Conservation (phyloP, 2,113 vertebrate genomes). For the Lichenostomus cassidix region DNA sequence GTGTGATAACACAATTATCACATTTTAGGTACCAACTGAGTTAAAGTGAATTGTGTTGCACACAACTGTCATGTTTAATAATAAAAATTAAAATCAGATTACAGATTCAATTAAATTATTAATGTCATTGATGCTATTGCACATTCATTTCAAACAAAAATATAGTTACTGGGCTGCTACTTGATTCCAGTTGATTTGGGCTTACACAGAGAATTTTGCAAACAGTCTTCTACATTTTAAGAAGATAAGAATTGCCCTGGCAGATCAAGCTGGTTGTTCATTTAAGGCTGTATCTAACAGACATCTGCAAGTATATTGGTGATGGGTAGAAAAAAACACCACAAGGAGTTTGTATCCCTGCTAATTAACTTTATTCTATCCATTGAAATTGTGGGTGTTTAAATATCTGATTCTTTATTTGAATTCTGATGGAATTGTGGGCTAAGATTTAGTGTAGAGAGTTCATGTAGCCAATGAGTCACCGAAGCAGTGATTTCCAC, state of each 20-base stretch:
- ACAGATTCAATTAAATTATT: not conserved
- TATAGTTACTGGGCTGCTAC: not conserved
- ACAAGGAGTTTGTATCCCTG: not conserved
- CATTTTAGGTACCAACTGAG: not conserved
- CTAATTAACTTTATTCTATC: not conserved
- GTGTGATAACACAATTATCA: not conserved
- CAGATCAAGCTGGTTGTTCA: not conserved
- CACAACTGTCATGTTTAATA: not conserved
- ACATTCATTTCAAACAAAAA: not conserved
- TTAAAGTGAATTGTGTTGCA: not conserved
- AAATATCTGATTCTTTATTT: not conserved
- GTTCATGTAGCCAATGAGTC: not conserved
- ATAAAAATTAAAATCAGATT: not conserved
- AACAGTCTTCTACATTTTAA: not conserved
- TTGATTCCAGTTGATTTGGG: not conserved
- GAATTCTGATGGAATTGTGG: not conserved
- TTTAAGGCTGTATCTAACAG: not conserved
- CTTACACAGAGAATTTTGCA: not conserved
- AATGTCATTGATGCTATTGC: not conserved
- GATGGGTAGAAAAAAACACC: not conserved
- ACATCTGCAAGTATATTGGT: not conserved
- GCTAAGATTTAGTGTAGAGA: not conserved
- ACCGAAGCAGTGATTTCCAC: not conserved
- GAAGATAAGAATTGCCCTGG: not conserved
- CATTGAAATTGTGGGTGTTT: not conserved